Evolutionary conservation across 2,113 vertebrate species (phyloP).

Genomic region (Thunnus maccoyii): DNA sequence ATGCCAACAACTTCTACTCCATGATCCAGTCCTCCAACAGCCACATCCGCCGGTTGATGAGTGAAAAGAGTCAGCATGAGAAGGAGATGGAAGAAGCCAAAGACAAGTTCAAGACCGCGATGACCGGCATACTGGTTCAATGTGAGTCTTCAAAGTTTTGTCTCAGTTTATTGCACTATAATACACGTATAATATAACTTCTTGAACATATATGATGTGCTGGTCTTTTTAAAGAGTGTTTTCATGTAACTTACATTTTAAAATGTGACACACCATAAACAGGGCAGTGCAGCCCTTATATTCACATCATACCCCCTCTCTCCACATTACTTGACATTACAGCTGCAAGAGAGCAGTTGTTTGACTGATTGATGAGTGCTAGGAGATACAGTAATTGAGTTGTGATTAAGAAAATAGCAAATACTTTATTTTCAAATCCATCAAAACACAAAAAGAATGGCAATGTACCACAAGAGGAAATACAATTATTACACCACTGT

Average conservation of each 20-base stretch:
- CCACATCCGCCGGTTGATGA: slow-evolving; percentile 92
- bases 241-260: too few species aligned
- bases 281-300: too few species aligned
- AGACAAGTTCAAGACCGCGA: slow-evolving; percentile 95
- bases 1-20: slow-evolving; percentile 97
- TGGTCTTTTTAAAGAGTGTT: background rate
- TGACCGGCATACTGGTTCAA: slow-evolving; percentile 91
- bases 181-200: too few species aligned
- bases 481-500: too few species aligned
- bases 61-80: slow-evolving; percentile 92
- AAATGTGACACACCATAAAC: too few species aligned
- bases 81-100: slow-evolving; percentile 98
- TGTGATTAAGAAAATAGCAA: background rate
- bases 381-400: background rate
- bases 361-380: background rate
- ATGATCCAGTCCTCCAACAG: slow-evolving; percentile 98
- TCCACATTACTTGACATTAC: background rate
- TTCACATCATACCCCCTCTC: too few species aligned
- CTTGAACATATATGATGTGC: too few species aligned
- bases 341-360: background rate
- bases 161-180: background rate
- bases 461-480: too few species aligned
- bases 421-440: background rate
- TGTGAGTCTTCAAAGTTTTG: slow-evolving; percentile 69
- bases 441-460: background rate